Percentiles rank a stretch among this genome's conserved stretches.
phyloP scores from a whole-genome alignment of 2,797 vertebrate genomes.

The Microcaecilia unicolor region DNA sequence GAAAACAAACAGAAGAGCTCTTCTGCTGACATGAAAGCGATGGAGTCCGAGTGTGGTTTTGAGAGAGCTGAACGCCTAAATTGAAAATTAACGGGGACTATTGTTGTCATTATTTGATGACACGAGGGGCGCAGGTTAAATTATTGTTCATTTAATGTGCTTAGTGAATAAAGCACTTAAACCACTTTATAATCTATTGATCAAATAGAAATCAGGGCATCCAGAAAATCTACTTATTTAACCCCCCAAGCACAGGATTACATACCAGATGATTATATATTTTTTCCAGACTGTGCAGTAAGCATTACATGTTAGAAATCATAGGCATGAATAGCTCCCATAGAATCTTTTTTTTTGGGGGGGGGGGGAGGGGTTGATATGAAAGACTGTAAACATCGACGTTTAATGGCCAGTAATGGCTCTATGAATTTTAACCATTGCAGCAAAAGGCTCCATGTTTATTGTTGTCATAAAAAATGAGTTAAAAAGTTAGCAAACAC shows the following conservation, averaged over 20 bases:
- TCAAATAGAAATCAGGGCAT: slow-evolving; percentile 56
- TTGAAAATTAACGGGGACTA: slow-evolving; percentile 48
- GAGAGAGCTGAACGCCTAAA: slow-evolving; percentile 38
- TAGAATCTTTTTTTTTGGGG: too few relatives aligned
- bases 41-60: slow-evolving; percentile 19
- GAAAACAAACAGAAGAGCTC: too few relatives aligned
- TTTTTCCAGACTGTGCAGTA: slow-evolving; percentile 27
- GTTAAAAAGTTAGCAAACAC: slow-evolving; percentile 64
- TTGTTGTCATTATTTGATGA: slow-evolving; percentile 46
- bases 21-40: too few relatives aligned
- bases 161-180: slow-evolving; percentile 59
- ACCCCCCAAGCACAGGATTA: slow-evolving; percentile 45
- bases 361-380: slow-evolving; percentile 45
- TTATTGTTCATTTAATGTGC: slow-evolving; percentile 64
- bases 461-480: slow-evolving; percentile 54
- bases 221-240: slow-evolving; percentile 55
- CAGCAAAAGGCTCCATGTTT: slow-evolving; percentile 58
- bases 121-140: slow-evolving; percentile 54
- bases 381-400: slow-evolving; percentile 55
- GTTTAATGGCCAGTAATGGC: slow-evolving; percentile 63
- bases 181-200: slow-evolving; percentile 65
- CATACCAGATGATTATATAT: slow-evolving; percentile 43
- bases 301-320: slow-evolving; percentile 22
- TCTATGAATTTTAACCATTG: slow-evolving; percentile 62
- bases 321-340: slow-evolving; percentile 22